Conservation (phyloP, 2,113 vertebrate species). For the Dermatemys mawii region DNA sequence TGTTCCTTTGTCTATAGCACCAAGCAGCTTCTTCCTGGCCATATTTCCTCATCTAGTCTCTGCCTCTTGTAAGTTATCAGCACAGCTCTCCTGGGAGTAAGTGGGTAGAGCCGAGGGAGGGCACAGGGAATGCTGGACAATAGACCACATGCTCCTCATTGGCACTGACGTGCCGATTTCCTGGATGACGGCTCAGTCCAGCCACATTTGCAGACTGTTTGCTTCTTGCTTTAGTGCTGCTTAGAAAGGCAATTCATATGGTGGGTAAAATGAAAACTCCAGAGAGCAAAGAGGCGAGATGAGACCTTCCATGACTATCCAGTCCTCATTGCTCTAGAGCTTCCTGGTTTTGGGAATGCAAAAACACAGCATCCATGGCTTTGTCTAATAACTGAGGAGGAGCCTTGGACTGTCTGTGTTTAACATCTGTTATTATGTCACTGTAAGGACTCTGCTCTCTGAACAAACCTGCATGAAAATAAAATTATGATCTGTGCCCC, state of each 20-base stretch:
- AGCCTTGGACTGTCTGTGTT: background rate
- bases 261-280: background rate
- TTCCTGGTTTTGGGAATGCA: rapidly evolving
- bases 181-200: background rate
- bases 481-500: rapidly evolving
- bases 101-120: background rate
- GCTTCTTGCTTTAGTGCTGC: background rate
- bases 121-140: background rate
- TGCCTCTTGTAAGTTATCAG: background rate
- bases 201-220: background rate
- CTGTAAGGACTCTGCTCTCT: background rate
- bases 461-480: rapidly evolving
- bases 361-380: rapidly evolving
- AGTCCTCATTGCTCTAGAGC: background rate
- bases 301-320: background rate
- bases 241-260: background rate
- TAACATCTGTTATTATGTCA: rapidly evolving
- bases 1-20: background rate
- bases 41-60: background rate
- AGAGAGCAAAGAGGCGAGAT: background rate
- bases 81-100: background rate
- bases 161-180: too few relatives aligned
- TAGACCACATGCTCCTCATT: background rate
- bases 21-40: background rate
- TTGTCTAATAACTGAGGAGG: background rate